Evolutionary conservation across 2,113 vertebrate genomes (phyloP).

Genomic region (Cephalophus harveyi): DNA sequence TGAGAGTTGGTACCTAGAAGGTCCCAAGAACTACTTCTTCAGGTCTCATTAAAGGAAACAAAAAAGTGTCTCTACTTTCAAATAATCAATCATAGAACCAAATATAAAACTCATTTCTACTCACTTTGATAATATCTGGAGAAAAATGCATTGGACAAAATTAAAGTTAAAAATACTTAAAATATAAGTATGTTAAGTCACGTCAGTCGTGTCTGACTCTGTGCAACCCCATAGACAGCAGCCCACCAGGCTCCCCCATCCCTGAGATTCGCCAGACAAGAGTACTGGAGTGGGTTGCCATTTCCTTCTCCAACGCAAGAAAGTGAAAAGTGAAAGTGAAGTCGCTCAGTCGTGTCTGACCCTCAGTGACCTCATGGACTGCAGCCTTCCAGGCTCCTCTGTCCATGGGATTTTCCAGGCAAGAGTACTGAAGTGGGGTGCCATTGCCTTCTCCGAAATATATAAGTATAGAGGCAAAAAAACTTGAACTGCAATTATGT

Average conservation of each 20-base stretch:
- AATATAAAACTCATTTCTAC: not conserved
- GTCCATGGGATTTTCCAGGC: too few species aligned
- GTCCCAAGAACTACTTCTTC: not conserved
- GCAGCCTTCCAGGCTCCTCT: too few species aligned
- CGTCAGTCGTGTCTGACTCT: too few species aligned
- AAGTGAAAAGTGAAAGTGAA: too few species aligned
- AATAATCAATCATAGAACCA: conserved; percentile 7
- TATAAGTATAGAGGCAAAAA: not conserved
- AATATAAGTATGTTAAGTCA: not conserved
- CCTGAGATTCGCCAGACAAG: too few species aligned
- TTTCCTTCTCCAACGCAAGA: too few species aligned
- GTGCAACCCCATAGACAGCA: too few species aligned
- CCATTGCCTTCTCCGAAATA: not conserved
- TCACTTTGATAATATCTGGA: not conserved
- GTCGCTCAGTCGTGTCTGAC: too few species aligned
- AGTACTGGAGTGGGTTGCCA: too few species aligned
- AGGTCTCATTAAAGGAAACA: not conserved
- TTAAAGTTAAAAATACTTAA: not conserved
- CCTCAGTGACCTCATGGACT: too few species aligned
- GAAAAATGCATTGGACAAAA: not conserved
- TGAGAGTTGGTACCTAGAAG: not conserved
- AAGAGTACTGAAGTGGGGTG: too few species aligned
- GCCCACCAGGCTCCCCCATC: too few species aligned
- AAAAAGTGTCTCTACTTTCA: not conserved
- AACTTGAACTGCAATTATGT: not conserved